Evolutionary conservation across 2,888 invertebrate genomes (phyloP).

Genomic region (Drosophila basisetae): DNA sequence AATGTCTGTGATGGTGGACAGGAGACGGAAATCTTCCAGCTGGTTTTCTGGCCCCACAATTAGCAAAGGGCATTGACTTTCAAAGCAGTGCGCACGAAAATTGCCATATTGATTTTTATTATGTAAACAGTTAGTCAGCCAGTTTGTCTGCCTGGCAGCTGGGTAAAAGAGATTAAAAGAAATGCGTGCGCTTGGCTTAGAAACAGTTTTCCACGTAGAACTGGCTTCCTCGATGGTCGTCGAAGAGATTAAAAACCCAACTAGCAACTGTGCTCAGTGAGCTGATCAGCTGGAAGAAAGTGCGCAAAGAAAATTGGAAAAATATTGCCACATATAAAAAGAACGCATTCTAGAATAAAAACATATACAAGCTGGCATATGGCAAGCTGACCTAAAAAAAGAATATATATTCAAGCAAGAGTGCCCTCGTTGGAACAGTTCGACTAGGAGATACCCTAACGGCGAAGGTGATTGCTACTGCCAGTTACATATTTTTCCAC

Average conservation of each 20-base stretch:
- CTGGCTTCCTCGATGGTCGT: slow-evolving; percentile 2
- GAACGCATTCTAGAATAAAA: not conserved
- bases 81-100: slow-evolving; percentile 34
- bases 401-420: not conserved
- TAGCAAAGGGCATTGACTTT: slow-evolving; percentile 51
- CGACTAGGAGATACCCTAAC: not conserved
- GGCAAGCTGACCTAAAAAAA: not conserved
- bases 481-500: not conserved
- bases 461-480: not conserved
- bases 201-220: slow-evolving; percentile 20
- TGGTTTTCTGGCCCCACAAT: slow-evolving; percentile 30
- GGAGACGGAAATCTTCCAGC: not conserved
- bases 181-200: slow-evolving; percentile 58
- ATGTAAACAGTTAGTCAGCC: slow-evolving; percentile 34
- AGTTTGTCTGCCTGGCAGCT: slow-evolving; percentile 9
- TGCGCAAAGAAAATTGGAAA: slow-evolving; percentile 47
- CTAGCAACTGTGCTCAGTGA: slow-evolving; percentile 63
- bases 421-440: not conserved
- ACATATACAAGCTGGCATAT: not conserved
- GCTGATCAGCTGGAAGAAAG: slow-evolving; percentile 74
- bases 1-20: not conserved
- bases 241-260: slow-evolving; percentile 40
- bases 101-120: slow-evolving; percentile 67
- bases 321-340: slow-evolving; percentile 51
- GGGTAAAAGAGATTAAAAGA: slow-evolving; percentile 37